A percentile compares a stretch with the other conserved stretches of the same genome.
Evolutionary conservation across 2,113 vertebrate genomes (phyloP).

Genomic region (Cochlearius cochlearius): DNA sequence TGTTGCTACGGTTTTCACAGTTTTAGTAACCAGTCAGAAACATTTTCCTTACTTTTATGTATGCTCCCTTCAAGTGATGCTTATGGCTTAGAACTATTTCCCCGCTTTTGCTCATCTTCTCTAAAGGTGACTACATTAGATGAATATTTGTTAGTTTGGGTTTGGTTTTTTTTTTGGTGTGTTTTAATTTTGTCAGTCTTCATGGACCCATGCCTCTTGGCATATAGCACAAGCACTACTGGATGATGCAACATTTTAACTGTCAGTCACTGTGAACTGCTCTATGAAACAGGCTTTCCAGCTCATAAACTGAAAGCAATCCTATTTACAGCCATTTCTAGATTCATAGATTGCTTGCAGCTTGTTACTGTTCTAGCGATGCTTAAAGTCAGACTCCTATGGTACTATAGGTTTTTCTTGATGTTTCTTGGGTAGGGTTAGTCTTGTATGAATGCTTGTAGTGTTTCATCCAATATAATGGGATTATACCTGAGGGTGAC

Average conservation of each 20-base stretch:
- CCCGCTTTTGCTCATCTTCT: background rate
- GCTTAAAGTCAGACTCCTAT: constrained; percentile 44
- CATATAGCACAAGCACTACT: constrained; percentile 31
- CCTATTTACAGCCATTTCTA: constrained; percentile 66
- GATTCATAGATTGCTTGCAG: constrained; percentile 62
- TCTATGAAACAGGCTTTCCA: constrained; percentile 61
- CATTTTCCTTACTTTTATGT: background rate
- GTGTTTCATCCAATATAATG: constrained; percentile 62
- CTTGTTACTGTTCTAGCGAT: constrained; percentile 53
- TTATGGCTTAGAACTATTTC: constrained; percentile 33
- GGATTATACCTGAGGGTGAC: constrained; percentile 62
- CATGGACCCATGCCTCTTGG: constrained; percentile 31
- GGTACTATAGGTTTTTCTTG: constrained; percentile 37
- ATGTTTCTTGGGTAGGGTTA: constrained; percentile 37
- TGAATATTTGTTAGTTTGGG: background rate
- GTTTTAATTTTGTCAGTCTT: constrained; percentile 1
- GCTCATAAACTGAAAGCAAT: constrained; percentile 70
- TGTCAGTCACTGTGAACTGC: constrained; percentile 60
- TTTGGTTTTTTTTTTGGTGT: background rate
- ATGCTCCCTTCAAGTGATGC: background rate
- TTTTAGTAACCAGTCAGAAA: background rate
- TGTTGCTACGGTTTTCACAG: background rate
- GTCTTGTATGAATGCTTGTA: constrained; percentile 43
- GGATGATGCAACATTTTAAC: constrained; percentile 54
- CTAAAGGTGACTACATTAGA: background rate